Percentiles rank a stretch among this genome's conserved stretches.
These are phyloP conservation scores for Epinephelus lanceolatus DNA, from an alignment of 2,113 vertebrate genomes.

Conservation along the genomic window DNA sequence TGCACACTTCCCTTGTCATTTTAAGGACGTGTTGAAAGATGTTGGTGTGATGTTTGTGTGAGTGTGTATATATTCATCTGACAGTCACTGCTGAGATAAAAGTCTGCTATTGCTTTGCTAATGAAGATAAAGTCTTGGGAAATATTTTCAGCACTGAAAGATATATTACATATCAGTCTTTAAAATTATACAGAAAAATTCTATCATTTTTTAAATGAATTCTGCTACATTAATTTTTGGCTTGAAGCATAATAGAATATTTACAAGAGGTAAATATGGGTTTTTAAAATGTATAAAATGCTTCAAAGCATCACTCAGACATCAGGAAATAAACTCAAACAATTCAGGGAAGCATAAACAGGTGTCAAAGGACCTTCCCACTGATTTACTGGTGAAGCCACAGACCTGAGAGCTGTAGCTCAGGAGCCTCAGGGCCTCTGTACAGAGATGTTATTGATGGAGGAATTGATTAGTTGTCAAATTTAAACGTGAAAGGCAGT, in stretches of 20 bases:
- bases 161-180: not conserved
- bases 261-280: not conserved
- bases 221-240: not conserved
- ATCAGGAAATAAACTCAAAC: not conserved
- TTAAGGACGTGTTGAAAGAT: not conserved
- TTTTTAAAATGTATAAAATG: not conserved
- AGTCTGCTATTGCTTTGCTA: not conserved
- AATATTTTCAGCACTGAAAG: not conserved
- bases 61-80: not conserved
- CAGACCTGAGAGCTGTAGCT: conserved; percentile 54
- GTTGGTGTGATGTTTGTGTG: not conserved
- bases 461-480: conserved; percentile 74
- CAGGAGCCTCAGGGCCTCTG: conserved; percentile 49
- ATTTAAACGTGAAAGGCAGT: conserved; percentile 63
- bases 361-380: conserved; percentile 3
- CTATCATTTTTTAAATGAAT: not conserved
- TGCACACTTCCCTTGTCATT: not conserved
- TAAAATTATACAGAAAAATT: not conserved
- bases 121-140: not conserved
- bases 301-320: not conserved
- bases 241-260: not conserved
- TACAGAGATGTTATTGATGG: conserved; percentile 53
- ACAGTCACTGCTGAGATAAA: not conserved
- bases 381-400: conserved; percentile 67
- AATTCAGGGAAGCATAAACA: conserved; percentile 30